Base-by-base conservation (phyloP, 2,888 invertebrate species). In the Lottia gigantea region DNA sequence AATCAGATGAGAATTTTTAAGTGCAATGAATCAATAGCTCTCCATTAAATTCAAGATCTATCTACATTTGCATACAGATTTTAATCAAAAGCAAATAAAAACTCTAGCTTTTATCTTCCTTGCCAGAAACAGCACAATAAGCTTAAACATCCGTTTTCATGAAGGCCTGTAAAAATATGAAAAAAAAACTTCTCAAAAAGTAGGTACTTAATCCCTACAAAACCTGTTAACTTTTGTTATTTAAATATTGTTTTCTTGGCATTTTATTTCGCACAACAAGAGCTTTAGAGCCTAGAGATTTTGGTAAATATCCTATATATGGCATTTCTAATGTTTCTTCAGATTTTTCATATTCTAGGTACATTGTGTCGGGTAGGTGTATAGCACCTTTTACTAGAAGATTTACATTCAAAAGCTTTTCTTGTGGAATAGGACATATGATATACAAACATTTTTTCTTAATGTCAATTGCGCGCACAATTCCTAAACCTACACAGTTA, bases 401-500 rank as follows among this genome's bases (percentile, higher is more conserved):
- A 76, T 86, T 87, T 31, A 86, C 85, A 47, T 71, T 66, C 11
- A 63, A 62, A 8, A 85, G 74, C 2, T 73, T 69, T 6, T 78
- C 72, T 3, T 68, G 62, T 8, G 80, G 62, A 19, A 87, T 31
- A 0, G 84, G 80, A 4, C 84, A 85, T n/a, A 84, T 71, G 19
- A 87, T 76, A 67, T 82, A 81, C 62, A 85, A 67, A 62, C 74
- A 40, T 25, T 83, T 82, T 49, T 76, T 75, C 15, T 68, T 78
- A 3, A 72, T 71, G 72, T 87, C 84, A 67, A 87, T 79, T 0
- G 80, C 82, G 66, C 85, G 74, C 1, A 87, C 81, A 68, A 86
- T 71, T 23, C 85, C 86, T 75, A 82, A 82, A 7, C 86, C 86
- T 23, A 85, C 64, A 76, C 85, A 86, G 25, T 78, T 64, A 74